Percentiles rank a stretch among this genome's conserved stretches.
Evolutionary conservation across 2,888 invertebrate species (phyloP).

Genomic region (Colletes collaris): DNA sequence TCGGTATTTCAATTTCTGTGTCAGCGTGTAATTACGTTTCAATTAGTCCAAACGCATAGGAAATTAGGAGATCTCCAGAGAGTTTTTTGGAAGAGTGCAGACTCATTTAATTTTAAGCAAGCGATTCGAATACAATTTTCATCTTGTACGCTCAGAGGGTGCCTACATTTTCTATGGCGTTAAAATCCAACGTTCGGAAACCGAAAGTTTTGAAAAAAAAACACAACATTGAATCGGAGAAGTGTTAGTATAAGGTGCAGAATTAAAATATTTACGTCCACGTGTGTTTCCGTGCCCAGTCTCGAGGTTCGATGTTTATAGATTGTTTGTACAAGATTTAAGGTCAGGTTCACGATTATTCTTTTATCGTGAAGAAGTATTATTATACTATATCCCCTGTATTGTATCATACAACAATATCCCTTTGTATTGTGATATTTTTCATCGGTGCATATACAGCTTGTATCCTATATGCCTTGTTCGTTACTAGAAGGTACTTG

Average conservation of each 20-base stretch:
- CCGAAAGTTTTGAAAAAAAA: conserved; percentile 1
- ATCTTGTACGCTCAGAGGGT: conserved; percentile 55
- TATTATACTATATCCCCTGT: conserved; percentile 19
- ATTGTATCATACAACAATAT: conserved; percentile 41
- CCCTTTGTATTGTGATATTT: conserved; percentile 38
- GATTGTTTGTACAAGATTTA: conserved; percentile 14
- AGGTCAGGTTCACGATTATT: conserved; percentile 15
- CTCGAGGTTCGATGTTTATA: neutral
- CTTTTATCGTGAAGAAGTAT: conserved; percentile 7
- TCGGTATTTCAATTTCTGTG: neutral
- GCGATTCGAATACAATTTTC: conserved; percentile 27
- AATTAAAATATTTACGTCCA: conserved; percentile 7
- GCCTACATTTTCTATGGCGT: conserved; percentile 42
- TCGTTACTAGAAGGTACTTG: conserved; percentile 50
- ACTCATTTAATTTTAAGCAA: conserved; percentile 18
- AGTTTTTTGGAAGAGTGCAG: conserved; percentile 56
- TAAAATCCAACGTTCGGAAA: conserved; percentile 6
- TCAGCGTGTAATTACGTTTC: conserved; percentile 4
- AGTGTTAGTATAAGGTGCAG: conserved; percentile 13
- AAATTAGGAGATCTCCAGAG: conserved; percentile 21
- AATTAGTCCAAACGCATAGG: neutral
- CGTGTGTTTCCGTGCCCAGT: conserved; percentile 22
- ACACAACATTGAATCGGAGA: conserved; percentile 9
- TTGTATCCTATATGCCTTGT: conserved; percentile 56
- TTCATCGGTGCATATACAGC: conserved; percentile 52